These are phyloP conservation scores for Steatocranus sp. DNA, from an alignment of 2,797 vertebrate genomes.

Conservation along the genomic window DNA sequence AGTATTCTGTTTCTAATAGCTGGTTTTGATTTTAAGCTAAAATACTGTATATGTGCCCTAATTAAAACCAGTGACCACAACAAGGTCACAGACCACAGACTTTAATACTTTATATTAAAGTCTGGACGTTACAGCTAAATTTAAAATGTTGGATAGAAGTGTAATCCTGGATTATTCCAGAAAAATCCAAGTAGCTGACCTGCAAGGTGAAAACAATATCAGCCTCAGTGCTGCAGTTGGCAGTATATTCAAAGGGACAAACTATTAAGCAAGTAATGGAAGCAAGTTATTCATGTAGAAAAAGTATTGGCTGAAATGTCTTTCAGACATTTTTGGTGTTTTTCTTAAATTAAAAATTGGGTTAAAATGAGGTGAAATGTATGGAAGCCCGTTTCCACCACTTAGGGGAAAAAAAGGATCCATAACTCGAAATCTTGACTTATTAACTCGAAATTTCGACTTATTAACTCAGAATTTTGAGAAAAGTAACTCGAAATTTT, in stretches of 20 bases:
- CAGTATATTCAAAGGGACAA: not conserved
- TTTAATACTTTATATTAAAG: accelerated
- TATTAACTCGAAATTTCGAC: not conserved
- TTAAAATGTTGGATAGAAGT: not conserved
- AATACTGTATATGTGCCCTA: not conserved
- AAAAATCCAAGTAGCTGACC: not conserved
- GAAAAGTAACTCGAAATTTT: accelerated
- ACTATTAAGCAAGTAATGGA: not conserved
- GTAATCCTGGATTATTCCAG: not conserved
- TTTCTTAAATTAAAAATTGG: not conserved
- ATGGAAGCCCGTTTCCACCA: not conserved
- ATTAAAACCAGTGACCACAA: not conserved
- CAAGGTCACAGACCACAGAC: not conserved
- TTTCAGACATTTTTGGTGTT: not conserved
- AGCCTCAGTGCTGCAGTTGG: not conserved
- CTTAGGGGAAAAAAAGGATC: not conserved
- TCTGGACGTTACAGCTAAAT: not conserved
- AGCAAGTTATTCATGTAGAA: not conserved
- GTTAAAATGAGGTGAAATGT: not conserved
- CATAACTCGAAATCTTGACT: not conserved
- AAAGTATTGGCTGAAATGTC: not conserved
- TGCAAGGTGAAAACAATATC: not conserved
- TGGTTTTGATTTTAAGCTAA: not conserved
- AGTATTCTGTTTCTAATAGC: not conserved
- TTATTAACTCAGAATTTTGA: not conserved